Base-by-base conservation (phyloP, 2,113 vertebrate species). In the Bostrychus sinensis region DNA sequence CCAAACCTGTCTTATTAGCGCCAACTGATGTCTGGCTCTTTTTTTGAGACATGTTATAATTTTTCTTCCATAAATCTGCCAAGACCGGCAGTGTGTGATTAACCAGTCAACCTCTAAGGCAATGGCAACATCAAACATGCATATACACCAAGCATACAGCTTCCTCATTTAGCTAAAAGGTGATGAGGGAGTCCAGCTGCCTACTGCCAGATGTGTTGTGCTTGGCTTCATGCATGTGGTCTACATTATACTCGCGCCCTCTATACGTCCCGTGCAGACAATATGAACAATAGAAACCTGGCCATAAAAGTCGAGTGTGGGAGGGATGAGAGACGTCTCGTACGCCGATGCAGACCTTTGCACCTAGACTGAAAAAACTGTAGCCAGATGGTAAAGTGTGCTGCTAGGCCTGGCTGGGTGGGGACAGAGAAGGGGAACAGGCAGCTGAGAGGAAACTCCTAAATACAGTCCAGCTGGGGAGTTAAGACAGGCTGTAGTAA, bases 11-110 rank as follows among this genome's bases (percentile, higher is more conserved):
- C 82, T 75, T 70, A 77, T 89, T 84, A 87, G 81, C 58, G 3
- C 60, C 58, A 69, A 71, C 57, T 59, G 48, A 76, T 45, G 80
- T 82, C 83, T 85, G 77, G 70, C 56, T 78, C 56, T 72, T 80
- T 70, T 79, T 66, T 68, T 11, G 5, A 69, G 65, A 78, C 72
- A 85, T 65, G 64, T 84, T 85, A 85, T 81, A 81, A 81, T 86
- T 88, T 86, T 81, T 81, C 77, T 82, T 86, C 76, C 80, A 87
- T 89, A 88, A 90, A 89, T 89, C 84, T 87, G 86, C 86, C 80
- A 81, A 56, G 82, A 82, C 80, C 78, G 59, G 86, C 72, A 82
- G 80, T 82, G 73, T 82, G 82, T 81, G 87, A 89, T 90, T 90
- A 86, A 75, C 83, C 66, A 71, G 56, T 55, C 12, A 62, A 85